Evolutionary conservation across 2,797 vertebrate genomes (phyloP), one percentile per base, ranked within the genome.

Genomic region (Rhinogobio ventralis): DNA sequence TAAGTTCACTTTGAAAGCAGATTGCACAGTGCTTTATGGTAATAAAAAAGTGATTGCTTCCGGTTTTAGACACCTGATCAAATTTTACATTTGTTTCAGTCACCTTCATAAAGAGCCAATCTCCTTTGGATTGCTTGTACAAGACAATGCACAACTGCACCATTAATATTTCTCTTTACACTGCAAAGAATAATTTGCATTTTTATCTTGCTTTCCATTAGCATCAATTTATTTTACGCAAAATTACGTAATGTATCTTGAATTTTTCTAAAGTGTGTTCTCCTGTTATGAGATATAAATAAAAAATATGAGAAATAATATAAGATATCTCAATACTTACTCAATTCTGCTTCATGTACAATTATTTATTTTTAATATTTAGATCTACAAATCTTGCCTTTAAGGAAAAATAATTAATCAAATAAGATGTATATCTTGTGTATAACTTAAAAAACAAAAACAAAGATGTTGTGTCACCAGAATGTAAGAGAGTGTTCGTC

Each of bases 381-480:
- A 28, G 0, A 28, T 46, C 53, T 23, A n/a, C 13, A 51, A 20
- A 11, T 53, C 49, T 14, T 75, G 6, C 20, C 51, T 53, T 75
- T 36, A 75, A 36, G 28, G 28, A 55, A n/a, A 30, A n/a, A n/a
- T 2, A 8, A 33, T 53, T 60, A 13, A 23, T 23, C 19, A 8
- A 8, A 19, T 30, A 60, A 60, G 9, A 13, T 28, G 1, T 42
- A 39, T 7, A 39, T 39, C 36, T 39, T 39, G 72, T 14, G 28
- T 20, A 49, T 19, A 46, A 45, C 10, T 7, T 20, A 20, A 74
- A 74, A 51, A 19, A 14, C 49, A 17, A 7, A 53, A 49, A 67
- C 46, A 55, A 81, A 46, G 69, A 2, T 82, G 69, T 73, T 62
- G 71, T 83, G 60, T 67, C 71, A 74, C 57, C 20, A 74, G 28